A percentile compares a stretch with the other conserved stretches of the same genome.
These are phyloP conservation scores for Tyto alba DNA, from an alignment of 2,113 vertebrate species.

Conservation along the genomic window DNA sequence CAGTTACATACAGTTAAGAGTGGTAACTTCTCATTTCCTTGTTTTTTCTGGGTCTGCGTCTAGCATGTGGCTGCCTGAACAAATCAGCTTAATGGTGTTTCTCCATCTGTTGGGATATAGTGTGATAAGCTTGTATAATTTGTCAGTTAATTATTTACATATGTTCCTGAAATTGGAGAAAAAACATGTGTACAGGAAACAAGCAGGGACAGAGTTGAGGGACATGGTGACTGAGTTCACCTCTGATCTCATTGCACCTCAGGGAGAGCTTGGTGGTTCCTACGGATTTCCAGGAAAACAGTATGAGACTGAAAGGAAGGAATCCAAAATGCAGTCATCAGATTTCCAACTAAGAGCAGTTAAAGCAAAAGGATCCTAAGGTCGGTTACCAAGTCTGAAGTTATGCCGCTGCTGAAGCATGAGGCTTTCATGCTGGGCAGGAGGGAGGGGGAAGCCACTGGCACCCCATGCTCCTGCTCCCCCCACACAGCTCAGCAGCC, in stretches of 20 bases:
- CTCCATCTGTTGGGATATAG: slow-evolving; percentile 48
- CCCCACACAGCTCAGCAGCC: accelerated
- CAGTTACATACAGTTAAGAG: background rate
- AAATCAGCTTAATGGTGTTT: slow-evolving; percentile 49
- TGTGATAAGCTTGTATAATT: slow-evolving; percentile 51
- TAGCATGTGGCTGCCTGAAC: slow-evolving; percentile 45
- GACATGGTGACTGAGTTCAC: accelerated
- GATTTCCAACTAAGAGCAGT: background rate
- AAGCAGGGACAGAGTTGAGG: background rate
- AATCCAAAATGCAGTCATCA: background rate
- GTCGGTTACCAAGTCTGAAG: accelerated
- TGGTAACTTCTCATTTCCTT: slow-evolving; percentile 25
- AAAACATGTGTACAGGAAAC: background rate
- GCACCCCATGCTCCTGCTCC: background rate
- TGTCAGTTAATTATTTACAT: slow-evolving; percentile 66
- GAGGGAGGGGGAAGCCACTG: background rate
- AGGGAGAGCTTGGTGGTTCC: background rate
- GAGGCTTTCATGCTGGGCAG: background rate
- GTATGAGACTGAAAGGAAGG: background rate
- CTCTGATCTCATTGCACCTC: background rate
- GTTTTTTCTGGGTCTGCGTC: background rate
- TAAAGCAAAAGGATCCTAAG: background rate
- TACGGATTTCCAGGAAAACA: background rate
- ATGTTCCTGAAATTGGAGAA: slow-evolving; percentile 38
- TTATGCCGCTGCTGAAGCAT: background rate